Conservation (phyloP, 2,113 vertebrate species). For the Petrocephalus zakoni region DNA sequence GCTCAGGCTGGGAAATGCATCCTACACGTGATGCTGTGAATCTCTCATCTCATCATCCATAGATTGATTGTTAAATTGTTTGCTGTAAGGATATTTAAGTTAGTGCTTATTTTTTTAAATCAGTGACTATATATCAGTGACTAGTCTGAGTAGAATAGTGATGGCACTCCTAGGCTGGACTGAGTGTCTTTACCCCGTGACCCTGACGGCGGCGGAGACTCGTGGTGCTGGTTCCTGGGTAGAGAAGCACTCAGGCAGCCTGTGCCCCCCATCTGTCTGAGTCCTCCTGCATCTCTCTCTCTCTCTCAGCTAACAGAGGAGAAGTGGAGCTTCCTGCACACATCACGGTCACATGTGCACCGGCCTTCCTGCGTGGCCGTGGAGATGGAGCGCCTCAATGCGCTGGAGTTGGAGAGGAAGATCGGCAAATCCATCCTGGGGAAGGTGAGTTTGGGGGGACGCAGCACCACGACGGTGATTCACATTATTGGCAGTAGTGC, state of each 20-base stretch:
- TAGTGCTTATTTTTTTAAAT: not conserved
- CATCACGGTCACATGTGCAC: slow-evolving; percentile 79
- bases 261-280: not conserved
- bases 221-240: not conserved
- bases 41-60: not conserved
- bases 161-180: not conserved
- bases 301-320: slow-evolving; percentile 74
- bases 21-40: not conserved
- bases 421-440: slow-evolving; percentile 90
- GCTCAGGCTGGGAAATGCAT: not conserved
- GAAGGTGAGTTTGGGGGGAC: slow-evolving; percentile 64
- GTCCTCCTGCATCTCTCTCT: not conserved
- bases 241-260: not conserved
- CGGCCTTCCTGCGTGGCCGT: slow-evolving; percentile 81
- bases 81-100: not conserved
- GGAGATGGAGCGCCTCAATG: slow-evolving; percentile 82
- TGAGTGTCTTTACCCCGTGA: not conserved
- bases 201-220: not conserved
- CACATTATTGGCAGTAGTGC: not conserved
- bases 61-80: not conserved
- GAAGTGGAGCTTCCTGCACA: slow-evolving; percentile 86
- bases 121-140: not conserved
- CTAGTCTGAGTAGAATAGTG: not conserved
- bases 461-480: not conserved
- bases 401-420: slow-evolving; percentile 76